phyloP scores from a whole-genome alignment of 1,140 invertebrate genomes.

The Euura saliciscinereae region DNA sequence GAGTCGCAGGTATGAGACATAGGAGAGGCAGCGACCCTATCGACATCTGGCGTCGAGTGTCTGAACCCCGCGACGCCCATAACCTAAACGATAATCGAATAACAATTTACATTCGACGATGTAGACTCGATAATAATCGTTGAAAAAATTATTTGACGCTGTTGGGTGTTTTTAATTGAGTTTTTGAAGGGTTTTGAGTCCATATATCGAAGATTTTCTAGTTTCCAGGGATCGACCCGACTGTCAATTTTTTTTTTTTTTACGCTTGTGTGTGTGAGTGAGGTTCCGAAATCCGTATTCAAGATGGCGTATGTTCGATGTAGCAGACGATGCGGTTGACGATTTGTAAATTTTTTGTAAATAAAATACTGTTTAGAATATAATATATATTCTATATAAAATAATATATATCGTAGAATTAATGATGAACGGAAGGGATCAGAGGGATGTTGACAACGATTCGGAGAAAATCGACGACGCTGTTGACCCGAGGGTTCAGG shows the following conservation, averaged over 20 bases:
- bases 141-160: no score
- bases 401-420: slow-evolving; percentile 39
- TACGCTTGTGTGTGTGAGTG: slow-evolving; percentile 6
- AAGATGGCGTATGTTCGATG: slow-evolving; percentile 54
- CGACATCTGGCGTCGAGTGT: no score
- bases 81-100: no score
- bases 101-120: no score
- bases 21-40: no score
- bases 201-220: no score
- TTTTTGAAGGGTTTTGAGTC: no score
- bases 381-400: neutral
- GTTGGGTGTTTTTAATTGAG: no score
- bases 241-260: neutral
- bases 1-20: no score
- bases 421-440: slow-evolving; percentile 54
- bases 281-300: slow-evolving; percentile 20
- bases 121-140: no score
- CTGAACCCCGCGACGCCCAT: no score
- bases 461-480: slow-evolving; percentile 54
- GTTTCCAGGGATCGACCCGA: no score
- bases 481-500: slow-evolving; percentile 62
- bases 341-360: slow-evolving; percentile 45
- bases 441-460: slow-evolving; percentile 43
- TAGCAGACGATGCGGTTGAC: slow-evolving; percentile 54
- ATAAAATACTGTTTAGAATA: slow-evolving; percentile 30